Conservation (phyloP, 2,113 vertebrate genomes). For the Bungarus multicinctus region DNA sequence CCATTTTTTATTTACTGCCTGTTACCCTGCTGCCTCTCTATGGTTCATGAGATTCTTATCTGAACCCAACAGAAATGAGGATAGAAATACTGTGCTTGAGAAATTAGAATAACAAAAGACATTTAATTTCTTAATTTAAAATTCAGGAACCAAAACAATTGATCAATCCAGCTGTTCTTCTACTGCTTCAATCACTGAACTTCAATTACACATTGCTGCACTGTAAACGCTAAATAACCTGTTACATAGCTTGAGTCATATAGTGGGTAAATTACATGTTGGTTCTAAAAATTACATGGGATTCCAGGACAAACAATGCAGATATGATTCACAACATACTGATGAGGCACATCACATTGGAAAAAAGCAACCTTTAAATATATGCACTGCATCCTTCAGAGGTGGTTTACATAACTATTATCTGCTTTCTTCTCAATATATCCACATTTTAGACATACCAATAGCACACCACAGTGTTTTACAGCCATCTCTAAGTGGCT, state of each 20-base stretch:
- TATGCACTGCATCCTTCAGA: not conserved
- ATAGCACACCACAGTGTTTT: too few species aligned
- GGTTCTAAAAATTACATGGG: not conserved
- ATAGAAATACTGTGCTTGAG: not conserved
- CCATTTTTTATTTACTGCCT: too few species aligned
- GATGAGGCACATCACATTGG: not conserved
- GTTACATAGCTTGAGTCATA: not conserved
- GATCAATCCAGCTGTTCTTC: not conserved
- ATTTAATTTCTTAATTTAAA: not conserved
- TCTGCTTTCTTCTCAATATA: not conserved
- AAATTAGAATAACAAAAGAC: not conserved
- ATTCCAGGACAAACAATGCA: not conserved
- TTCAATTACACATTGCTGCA: not conserved
- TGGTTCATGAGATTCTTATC: too few species aligned
- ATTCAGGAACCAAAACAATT: not conserved
- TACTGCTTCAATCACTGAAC: not conserved
- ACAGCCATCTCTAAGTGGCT: too few species aligned
- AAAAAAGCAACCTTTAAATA: not conserved
- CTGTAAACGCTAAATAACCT: not conserved
- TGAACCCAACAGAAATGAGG: not conserved
- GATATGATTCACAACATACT: not conserved
- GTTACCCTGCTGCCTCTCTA: too few species aligned
- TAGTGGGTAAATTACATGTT: too few species aligned
- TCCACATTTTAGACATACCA: too few species aligned
- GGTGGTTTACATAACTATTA: not conserved